These are phyloP conservation scores for Colletes latitarsis DNA, from an alignment of 1,140 invertebrate species.

Conservation along the genomic window DNA sequence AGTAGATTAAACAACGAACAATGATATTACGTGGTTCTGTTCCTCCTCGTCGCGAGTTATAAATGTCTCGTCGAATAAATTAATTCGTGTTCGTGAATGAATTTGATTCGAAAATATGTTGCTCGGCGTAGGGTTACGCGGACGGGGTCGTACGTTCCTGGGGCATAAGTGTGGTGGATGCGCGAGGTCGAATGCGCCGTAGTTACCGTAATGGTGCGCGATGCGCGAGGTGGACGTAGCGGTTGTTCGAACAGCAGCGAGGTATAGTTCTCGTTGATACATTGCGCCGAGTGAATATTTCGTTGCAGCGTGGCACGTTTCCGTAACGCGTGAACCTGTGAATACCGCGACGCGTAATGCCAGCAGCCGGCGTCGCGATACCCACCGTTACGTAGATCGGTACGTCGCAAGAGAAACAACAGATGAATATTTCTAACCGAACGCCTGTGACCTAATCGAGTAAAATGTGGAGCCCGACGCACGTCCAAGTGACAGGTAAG, in stretches of 20 bases:
- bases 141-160: constrained; percentile 8
- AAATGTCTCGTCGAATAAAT: too few species aligned
- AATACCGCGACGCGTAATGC: constrained; percentile 40
- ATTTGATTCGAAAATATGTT: background rate
- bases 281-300: constrained; percentile 17
- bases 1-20: too few species aligned
- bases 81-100: too few species aligned
- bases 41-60: too few species aligned
- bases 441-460: constrained; percentile 9
- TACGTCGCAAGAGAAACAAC: background rate
- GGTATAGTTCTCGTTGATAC: constrained; percentile 25
- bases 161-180: constrained; percentile 34
- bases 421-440: constrained; percentile 15
- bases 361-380: background rate
- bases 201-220: constrained; percentile 44
- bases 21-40: too few species aligned
- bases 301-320: background rate
- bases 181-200: constrained; percentile 42
- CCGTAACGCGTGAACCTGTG: background rate
- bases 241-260: constrained; percentile 58
- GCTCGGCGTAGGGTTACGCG: background rate
- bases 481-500: constrained; percentile 90
- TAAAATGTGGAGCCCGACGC: constrained; percentile 91
- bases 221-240: constrained; percentile 51
- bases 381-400: constrained; percentile 14